These are phyloP conservation scores for Siniperca obscura DNA, from an alignment of 2,797 vertebrate species.

Conservation along the genomic window DNA sequence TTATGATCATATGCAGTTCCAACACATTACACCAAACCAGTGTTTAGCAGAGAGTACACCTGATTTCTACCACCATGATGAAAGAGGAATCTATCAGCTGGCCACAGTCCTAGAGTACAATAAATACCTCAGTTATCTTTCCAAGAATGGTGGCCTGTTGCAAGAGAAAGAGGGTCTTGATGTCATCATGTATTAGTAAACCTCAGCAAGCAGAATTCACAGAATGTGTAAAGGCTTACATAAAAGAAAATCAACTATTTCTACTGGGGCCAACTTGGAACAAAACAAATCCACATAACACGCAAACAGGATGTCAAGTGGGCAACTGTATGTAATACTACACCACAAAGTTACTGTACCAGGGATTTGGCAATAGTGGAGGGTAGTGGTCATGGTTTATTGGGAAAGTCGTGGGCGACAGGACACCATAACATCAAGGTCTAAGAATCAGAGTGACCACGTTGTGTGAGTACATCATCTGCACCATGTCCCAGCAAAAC, in stretches of 20 bases:
- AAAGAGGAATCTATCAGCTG: slow-evolving; percentile 70
- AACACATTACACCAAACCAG: slow-evolving; percentile 46
- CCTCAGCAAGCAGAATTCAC: slow-evolving; percentile 35
- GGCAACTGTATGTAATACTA: not conserved
- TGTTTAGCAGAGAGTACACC: slow-evolving; percentile 1
- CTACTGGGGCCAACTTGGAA: slow-evolving; percentile 6
- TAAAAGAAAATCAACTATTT: slow-evolving; percentile 1
- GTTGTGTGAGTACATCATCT: slow-evolving; percentile 42
- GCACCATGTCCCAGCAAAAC: slow-evolving; percentile 50
- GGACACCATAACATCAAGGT: slow-evolving; percentile 16
- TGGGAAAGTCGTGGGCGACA: slow-evolving; percentile 41
- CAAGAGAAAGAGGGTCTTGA: slow-evolving; percentile 70
- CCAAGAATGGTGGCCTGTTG: slow-evolving; percentile 87
- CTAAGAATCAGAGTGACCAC: slow-evolving; percentile 30
- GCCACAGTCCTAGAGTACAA: slow-evolving; percentile 60
- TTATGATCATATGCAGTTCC: slow-evolving; percentile 32
- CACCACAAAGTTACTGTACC: slow-evolving; percentile 20
- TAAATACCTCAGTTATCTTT: slow-evolving; percentile 89
- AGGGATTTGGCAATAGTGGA: slow-evolving; percentile 30
- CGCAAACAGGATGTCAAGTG: not conserved
- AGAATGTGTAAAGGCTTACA: slow-evolving; percentile 23
- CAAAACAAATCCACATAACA: slow-evolving; percentile 16
- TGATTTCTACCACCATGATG: slow-evolving; percentile 63
- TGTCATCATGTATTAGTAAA: slow-evolving; percentile 50
- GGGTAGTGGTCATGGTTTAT: slow-evolving; percentile 31